Evolutionary conservation across 1,140 invertebrate species (phyloP).

Genomic region (Aphelinus atriplicis): DNA sequence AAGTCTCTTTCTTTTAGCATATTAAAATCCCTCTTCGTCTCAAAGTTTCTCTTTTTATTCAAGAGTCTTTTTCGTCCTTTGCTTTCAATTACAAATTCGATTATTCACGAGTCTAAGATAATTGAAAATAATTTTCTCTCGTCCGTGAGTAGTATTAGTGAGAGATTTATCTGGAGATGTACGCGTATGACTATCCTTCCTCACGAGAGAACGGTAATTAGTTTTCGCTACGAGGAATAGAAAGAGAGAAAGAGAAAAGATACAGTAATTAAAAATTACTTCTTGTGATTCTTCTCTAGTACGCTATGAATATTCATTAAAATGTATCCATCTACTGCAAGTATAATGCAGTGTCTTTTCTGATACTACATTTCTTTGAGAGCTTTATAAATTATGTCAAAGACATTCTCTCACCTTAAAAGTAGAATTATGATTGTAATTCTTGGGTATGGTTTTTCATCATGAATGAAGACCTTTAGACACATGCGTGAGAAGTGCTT

Average conservation of each 20-base stretch:
- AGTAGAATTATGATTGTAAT: too few species aligned
- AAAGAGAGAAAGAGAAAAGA: background rate
- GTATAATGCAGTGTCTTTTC: too few species aligned
- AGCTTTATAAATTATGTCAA: too few species aligned
- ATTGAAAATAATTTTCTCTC: slow-evolving; percentile 34
- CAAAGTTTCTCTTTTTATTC: background rate
- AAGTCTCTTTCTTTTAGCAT: too few species aligned
- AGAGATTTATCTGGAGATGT: background rate
- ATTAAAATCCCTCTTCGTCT: background rate
- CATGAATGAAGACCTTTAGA: too few species aligned
- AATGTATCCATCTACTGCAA: background rate
- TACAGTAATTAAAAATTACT: slow-evolving; percentile 11
- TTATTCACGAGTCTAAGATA: slow-evolving; percentile 28
- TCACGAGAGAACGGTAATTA: background rate
- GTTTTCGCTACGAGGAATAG: background rate
- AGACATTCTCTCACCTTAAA: too few species aligned
- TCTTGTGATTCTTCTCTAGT: background rate
- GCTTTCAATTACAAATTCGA: slow-evolving; percentile 19
- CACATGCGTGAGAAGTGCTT: too few species aligned
- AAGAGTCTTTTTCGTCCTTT: background rate
- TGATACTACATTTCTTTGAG: too few species aligned
- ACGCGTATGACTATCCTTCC: background rate
- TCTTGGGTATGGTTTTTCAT: too few species aligned
- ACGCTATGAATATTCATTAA: background rate
- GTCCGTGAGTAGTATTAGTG: slow-evolving; percentile 10